Base-by-base conservation (phyloP, 2,888 invertebrate species). In the Mythimna vitellina region DNA sequence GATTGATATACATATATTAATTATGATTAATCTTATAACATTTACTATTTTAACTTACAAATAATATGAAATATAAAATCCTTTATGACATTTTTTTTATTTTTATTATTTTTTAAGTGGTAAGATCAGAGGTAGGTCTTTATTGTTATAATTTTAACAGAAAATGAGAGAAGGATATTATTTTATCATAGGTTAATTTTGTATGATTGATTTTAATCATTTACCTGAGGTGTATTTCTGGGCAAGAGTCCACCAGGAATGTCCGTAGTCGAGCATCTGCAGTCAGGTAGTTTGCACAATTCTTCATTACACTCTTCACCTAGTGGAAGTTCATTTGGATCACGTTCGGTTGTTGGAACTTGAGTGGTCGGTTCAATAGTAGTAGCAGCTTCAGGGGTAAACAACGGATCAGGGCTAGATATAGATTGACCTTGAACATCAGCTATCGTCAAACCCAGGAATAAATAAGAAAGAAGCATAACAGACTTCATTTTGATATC, bases 191-290 rank as follows among this genome's bases (percentile, higher is more conserved):
- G 6, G 1, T 46, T 17, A 46, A 46, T 46, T 46, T 46, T 46
- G 1, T 7, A 46, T 20, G 17, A 46, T 42, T 42, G 14, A 42
- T 20, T 51, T 51, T 51, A 51, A 20, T n/a, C 2, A 51, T 9
- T 73, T 88, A 97, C 97, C 93, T 97, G 97, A 22, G 97, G 97
- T n/a, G 94, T 95, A 73, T 96, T 89, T 17, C 91, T 87, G 0
- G 92, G 76, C 3, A 76, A 70, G 20, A 97, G 86, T 14, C 90
- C 92, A 70, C 94, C 96, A 54, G 97, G 97, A 73, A 96, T 95
- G 1, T 89, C 81, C 0, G 93, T 91, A 0, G 91, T 88, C 0
- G 96, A 94, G 81, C 97, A 97, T 71, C 95, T 93, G 87, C 97
- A 97, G 64, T 93, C 85, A 0, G 97, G 97, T 3, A 96, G 88